phyloP scores from a whole-genome alignment of 2,888 invertebrate species.

The Steinernema carpocapsae region DNA sequence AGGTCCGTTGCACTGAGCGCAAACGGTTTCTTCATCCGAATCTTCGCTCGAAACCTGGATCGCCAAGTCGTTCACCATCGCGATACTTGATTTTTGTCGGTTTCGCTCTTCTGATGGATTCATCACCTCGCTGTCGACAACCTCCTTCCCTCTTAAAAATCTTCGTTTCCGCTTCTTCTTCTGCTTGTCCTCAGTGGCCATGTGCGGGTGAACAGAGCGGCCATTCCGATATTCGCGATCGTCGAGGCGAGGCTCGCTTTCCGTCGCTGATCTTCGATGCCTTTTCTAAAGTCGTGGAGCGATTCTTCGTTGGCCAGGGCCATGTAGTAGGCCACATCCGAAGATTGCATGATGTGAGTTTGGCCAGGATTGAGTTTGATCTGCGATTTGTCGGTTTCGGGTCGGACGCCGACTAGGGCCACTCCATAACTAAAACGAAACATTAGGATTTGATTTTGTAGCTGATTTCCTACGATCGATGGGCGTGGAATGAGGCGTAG shows the following conservation, averaged over 20 bases:
- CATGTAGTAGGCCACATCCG: slow-evolving; percentile 74
- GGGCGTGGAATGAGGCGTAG: slow-evolving; percentile 98
- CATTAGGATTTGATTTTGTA: too few species aligned
- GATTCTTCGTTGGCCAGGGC: slow-evolving; percentile 66
- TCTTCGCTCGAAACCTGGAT: slow-evolving; percentile 17
- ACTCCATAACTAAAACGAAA: slow-evolving; percentile 87
- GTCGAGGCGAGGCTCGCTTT: slow-evolving; percentile 53
- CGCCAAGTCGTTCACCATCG: slow-evolving; percentile 50
- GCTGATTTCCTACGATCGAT: slow-evolving; percentile 82
- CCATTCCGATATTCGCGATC: slow-evolving; percentile 66
- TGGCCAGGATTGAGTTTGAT: slow-evolving; percentile 90
- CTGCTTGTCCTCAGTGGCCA: slow-evolving; percentile 42
- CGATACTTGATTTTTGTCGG: slow-evolving; percentile 53
- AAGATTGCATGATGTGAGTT: slow-evolving; percentile 93
- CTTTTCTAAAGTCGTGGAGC: slow-evolving; percentile 53
- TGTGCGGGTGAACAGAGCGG: slow-evolving; percentile 70
- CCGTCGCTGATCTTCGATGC: slow-evolving; percentile 52
- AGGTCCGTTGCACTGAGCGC: slow-evolving; percentile 18
- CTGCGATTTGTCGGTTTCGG: slow-evolving; percentile 77
- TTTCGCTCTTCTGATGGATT: slow-evolving; percentile 45
- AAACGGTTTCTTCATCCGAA: slow-evolving; percentile 6
- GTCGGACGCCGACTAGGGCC: slow-evolving; percentile 90
- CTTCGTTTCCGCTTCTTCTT: slow-evolving; percentile 49
- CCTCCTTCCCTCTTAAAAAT: slow-evolving; percentile 39
- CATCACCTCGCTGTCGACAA: slow-evolving; percentile 48